Evolutionary conservation across 2,797 vertebrate species (phyloP).

Genomic region (Petrocephalus sullivani): DNA sequence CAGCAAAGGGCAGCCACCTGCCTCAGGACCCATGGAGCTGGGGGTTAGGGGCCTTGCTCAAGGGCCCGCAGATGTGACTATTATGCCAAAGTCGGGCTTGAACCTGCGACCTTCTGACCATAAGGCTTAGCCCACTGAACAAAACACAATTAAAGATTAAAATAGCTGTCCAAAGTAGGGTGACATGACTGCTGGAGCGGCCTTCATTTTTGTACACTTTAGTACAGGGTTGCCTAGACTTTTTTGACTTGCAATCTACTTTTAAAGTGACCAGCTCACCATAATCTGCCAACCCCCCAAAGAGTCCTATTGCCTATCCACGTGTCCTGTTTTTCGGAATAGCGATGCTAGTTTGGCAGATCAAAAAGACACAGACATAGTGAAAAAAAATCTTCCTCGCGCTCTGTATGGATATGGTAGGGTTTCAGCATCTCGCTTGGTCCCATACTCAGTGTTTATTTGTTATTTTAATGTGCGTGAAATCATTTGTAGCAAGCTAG

Average conservation of each 20-base stretch:
- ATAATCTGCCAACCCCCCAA: neutral
- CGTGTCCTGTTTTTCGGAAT: neutral
- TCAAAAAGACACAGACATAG: neutral
- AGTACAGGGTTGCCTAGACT: neutral
- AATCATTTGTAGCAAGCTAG: neutral
- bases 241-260: neutral
- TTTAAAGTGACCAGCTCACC: neutral
- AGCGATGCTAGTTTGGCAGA: neutral
- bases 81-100: too few relatives aligned
- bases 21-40: neutral
- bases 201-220: neutral
- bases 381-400: neutral
- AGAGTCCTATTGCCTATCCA: neutral
- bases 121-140: too few relatives aligned
- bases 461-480: neutral
- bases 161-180: neutral
- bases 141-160: neutral
- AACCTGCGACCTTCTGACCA: too few relatives aligned
- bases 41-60: too few relatives aligned
- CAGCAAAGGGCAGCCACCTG: neutral
- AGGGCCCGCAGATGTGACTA: too few relatives aligned
- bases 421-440: neutral
- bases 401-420: neutral
- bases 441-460: neutral
- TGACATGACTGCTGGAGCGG: neutral